Base-by-base conservation (phyloP, 2,888 invertebrate genomes). In the Synergus itoensis region DNA sequence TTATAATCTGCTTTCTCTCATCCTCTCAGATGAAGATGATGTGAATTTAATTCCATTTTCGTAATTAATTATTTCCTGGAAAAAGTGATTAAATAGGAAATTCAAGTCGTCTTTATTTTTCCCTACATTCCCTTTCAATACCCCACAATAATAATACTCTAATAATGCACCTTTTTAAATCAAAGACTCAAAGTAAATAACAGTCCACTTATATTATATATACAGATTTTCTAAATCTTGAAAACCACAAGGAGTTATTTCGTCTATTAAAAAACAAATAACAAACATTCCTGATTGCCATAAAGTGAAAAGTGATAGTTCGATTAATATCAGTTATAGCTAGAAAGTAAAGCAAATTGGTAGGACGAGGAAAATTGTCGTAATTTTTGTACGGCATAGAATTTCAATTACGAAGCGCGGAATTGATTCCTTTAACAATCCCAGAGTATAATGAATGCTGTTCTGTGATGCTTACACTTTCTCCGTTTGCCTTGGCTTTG, bases 351-450 rank as follows among this genome's bases (percentile, higher is more conserved):
- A 64, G 12, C 18, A 60, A 60, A 60, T 60, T 60, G 60, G 21
- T n/a, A 64, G 16, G 16, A 64, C 18, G 11, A 65, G 40, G 41
- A 65, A 65, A 65, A 40, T 65, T 65, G 40, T 65, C 18, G 41
- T 41, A n/a, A 65, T 65, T 65, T 40, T 40, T 65, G 41, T 7
- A 65, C n/a, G n/a, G 21, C 11, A 41, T 40, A 65, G 41, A 65
- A 65, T 65, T 65, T 65, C 64, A 65, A 65, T 40, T 65, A 36
- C n/a, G 18, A 65, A 65, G 40, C n/a, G 18, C 4, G 41, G 64
- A 65, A 65, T 65, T 41, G 64, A 65, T 41, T 65, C 64, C n/a
- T 65, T 65, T 18, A 65, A 40, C 64, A 65, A 65, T 65, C 64
- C 40, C 64, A 41, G 4, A 18, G 1, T n/a, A 65, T 41, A 41